Evolutionary conservation across 2,888 invertebrate genomes (phyloP), one percentile per base, ranked within the genome.

Genomic region (Epiblema foenella): DNA sequence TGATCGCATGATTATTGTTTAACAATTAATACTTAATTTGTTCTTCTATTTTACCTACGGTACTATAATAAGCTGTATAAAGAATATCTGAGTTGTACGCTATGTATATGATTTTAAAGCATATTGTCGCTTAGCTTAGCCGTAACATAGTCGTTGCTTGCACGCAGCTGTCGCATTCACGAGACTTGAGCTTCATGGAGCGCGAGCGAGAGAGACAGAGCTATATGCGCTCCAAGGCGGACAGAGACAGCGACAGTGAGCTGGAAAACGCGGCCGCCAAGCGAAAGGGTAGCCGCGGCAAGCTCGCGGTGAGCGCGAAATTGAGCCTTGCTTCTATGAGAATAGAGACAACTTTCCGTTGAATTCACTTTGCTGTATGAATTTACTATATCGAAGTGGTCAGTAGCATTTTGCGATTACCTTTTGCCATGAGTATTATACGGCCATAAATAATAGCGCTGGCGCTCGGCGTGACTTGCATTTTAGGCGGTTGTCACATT

Each of bases 211-310:
- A 92, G 83, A 89, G 93, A 88, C 91, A 92, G 87, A 90, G 87
- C 88, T 94, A 93, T 91, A 92, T 93, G 82, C 88, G 87, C 81
- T 88, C 90, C 81, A 94, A 94, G 91, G 90, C 87, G 86, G 93
- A 94, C 84, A 89, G 93, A 79, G 96, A 98, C 84, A 98, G 98
- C 89, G 98, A 99, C 94, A 98, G 98, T 87, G 99, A 99, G 90
- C 96, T 95, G 89, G 94, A 95, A 91, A 89, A 88, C 90, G 87
- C 91, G 76, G 80, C 89, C 78, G 85, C 89, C 80, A 94, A 94
- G 81, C 89, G 93, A 86, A 94, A 94, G 85, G 91, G 89, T 81
- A 95, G 95, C 81, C 94, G 97, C 77, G 95, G 95, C 78, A 96
- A 97, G 91, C 95, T 96, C 82, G 96, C 97, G 81, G 95, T 95